Percentiles rank a stretch among this genome's conserved stretches.
phyloP scores from a whole-genome alignment of 2,888 invertebrate genomes.

The Parasteatoda lunata region DNA sequence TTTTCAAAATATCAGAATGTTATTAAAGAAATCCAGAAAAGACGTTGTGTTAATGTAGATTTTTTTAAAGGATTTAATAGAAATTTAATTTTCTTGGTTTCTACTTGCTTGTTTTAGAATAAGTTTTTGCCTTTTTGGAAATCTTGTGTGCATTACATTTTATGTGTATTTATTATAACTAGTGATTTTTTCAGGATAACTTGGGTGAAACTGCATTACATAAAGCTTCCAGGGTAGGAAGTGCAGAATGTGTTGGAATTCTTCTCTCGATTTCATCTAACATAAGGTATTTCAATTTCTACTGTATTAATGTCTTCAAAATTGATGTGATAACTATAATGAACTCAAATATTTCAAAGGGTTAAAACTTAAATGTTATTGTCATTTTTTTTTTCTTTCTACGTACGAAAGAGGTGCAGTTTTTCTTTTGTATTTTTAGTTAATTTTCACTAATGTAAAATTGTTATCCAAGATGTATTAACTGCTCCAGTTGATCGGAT shows the following conservation, averaged over 20 bases:
- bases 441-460: too few relatives aligned
- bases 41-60: background rate
- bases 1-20: too few relatives aligned
- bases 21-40: too few relatives aligned
- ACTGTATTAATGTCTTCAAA: too few relatives aligned
- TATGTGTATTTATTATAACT: slow-evolving; percentile 6
- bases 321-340: too few relatives aligned
- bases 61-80: background rate
- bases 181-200: slow-evolving; percentile 56
- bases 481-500: too few relatives aligned
- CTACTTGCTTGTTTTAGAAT: background rate
- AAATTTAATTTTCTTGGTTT: background rate
- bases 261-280: slow-evolving; percentile 14
- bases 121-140: background rate
- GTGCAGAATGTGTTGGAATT: slow-evolving; percentile 44
- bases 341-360: too few relatives aligned
- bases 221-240: slow-evolving; percentile 55
- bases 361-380: too few relatives aligned
- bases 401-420: too few relatives aligned
- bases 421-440: too few relatives aligned
- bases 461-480: too few relatives aligned
- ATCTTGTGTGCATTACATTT: background rate
- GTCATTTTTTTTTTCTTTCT: too few relatives aligned
- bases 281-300: slow-evolving; percentile 28
- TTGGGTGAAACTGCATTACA: slow-evolving; percentile 60